Conservation (phyloP, 2,797 vertebrate species). For the Ptychadena robeensis region DNA sequence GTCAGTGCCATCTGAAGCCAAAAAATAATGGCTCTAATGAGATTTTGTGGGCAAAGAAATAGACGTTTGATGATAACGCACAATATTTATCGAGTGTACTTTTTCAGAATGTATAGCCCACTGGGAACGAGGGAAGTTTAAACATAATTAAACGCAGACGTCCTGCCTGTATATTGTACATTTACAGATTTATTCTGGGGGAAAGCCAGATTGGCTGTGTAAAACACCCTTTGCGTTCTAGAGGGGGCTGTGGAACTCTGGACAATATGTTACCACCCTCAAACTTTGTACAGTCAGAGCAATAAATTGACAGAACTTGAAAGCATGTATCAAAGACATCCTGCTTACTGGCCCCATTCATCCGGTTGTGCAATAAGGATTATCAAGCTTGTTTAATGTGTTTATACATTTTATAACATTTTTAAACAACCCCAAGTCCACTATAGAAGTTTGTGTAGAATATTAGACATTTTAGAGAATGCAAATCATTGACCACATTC, state of each 20-base stretch:
- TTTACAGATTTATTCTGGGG: conserved; percentile 58
- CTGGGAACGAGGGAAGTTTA: conserved; percentile 55
- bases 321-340: conserved; percentile 16
- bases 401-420: not conserved
- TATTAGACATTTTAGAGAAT: no score
- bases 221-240: conserved; percentile 58
- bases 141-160: conserved; percentile 57
- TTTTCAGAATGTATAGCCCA: conserved; percentile 58
- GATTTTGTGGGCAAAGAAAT: conserved; percentile 53
- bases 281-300: conserved; percentile 23
- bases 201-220: conserved; percentile 42
- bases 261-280: conserved; percentile 35
- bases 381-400: not conserved
- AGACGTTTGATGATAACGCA: conserved; percentile 28
- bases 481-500: no score
- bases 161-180: conserved; percentile 53
- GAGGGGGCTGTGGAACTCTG: conserved; percentile 12
- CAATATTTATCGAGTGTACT: conserved; percentile 57
- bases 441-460: not conserved
- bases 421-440: not conserved
- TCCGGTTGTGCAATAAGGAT: not conserved
- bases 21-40: conserved; percentile 46
- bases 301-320: conserved; percentile 9
- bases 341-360: not conserved
- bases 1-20: conserved; percentile 7